Evolutionary conservation across 1,140 invertebrate species (phyloP).

Genomic region (Drosophila burlai): DNA sequence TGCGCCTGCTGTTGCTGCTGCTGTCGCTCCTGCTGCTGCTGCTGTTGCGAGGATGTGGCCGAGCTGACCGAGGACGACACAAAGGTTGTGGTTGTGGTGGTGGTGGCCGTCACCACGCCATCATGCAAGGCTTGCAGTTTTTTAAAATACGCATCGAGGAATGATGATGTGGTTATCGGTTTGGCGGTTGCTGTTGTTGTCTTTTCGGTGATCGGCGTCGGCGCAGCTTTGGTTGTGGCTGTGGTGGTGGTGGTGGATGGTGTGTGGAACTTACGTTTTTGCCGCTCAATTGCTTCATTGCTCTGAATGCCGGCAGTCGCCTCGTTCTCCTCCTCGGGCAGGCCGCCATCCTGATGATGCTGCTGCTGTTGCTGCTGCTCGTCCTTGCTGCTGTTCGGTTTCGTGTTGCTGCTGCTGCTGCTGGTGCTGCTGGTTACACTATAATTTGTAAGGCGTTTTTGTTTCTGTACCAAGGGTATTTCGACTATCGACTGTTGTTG

Average conservation of each 20-base stretch:
- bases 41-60: constrained; percentile 42
- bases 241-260: constrained; percentile 35
- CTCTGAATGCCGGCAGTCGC: constrained; percentile 78
- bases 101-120: constrained; percentile 62
- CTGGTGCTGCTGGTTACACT: constrained; percentile 70
- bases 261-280: constrained; percentile 84
- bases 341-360: constrained; percentile 15
- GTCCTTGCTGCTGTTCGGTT: constrained; percentile 47
- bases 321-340: constrained; percentile 69
- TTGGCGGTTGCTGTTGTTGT: constrained; percentile 53
- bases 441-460: constrained; percentile 81
- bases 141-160: constrained; percentile 79
- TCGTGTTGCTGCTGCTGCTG: constrained; percentile 50
- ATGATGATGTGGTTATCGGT: constrained; percentile 64
- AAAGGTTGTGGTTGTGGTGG: constrained; percentile 56
- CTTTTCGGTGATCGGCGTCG: constrained; percentile 44
- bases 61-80: constrained; percentile 68
- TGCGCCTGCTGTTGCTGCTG: constrained; percentile 45
- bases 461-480: constrained; percentile 77
- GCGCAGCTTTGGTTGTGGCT: constrained; percentile 39
- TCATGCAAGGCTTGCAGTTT: constrained; percentile 80
- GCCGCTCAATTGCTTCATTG: constrained; percentile 84
- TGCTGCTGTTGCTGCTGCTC: constrained; percentile 55
- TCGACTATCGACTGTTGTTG: constrained; percentile 67
- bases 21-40: constrained; percentile 28